Evolutionary conservation across 1,140 invertebrate genomes (phyloP).

Genomic region (Aphelinus atriplicis): DNA sequence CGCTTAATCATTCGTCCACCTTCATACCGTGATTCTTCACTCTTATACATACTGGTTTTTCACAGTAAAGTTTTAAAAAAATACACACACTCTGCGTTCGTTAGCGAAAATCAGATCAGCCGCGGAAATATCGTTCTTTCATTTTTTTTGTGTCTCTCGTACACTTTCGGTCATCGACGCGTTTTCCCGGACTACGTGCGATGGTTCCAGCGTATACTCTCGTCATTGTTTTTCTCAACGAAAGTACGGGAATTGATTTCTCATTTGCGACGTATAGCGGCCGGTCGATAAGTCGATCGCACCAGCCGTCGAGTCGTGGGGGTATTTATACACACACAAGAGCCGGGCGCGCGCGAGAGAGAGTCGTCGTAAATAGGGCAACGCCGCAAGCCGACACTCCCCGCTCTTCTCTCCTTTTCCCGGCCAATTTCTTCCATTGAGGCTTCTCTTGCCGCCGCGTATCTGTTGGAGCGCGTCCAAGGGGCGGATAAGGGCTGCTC

Average conservation of each 20-base stretch:
- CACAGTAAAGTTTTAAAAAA: too few relatives aligned
- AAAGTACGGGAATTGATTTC: not conserved
- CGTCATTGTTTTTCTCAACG: not conserved
- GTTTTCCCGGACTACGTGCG: too few relatives aligned
- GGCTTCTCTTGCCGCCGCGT: constrained; percentile 32
- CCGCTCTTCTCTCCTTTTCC: constrained; percentile 20
- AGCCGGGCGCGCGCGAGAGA: not conserved
- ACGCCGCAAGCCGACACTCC: not conserved
- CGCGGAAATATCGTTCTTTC: too few relatives aligned
- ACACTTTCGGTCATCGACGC: too few relatives aligned
- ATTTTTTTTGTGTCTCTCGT: too few relatives aligned
- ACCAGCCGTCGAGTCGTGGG: too few relatives aligned
- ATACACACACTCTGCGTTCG: too few relatives aligned
- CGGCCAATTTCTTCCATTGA: constrained; percentile 22
- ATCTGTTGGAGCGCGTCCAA: constrained; percentile 41
- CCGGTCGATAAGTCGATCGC: not conserved
- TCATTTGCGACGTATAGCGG: not conserved
- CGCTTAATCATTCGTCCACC: too few relatives aligned
- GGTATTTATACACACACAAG: not conserved
- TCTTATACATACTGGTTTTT: too few relatives aligned
- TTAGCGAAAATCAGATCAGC: too few relatives aligned
- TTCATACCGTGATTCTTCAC: too few relatives aligned
- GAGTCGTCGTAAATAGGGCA: constrained; percentile 18
- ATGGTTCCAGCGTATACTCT: not conserved
- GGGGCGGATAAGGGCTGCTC: constrained; percentile 13